Conservation (phyloP, 2,888 invertebrate genomes). For the Platycnemis pennipes region DNA sequence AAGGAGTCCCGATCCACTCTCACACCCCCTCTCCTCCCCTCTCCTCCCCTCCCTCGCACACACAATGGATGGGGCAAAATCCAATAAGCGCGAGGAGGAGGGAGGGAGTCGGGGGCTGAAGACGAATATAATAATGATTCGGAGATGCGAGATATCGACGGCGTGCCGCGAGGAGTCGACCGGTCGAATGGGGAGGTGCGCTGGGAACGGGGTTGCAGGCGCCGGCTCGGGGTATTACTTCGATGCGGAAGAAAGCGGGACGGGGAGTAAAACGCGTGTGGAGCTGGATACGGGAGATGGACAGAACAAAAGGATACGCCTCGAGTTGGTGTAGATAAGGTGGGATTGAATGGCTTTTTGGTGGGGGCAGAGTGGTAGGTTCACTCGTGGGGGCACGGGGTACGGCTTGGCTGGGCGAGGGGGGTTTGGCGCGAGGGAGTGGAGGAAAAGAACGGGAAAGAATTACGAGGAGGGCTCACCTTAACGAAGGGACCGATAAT, state of each 20-base stretch:
- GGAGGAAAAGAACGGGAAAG: background rate
- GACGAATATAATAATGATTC: background rate
- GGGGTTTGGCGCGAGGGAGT: background rate
- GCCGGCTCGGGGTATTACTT: background rate
- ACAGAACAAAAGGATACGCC: background rate
- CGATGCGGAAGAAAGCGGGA: background rate
- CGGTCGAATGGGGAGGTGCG: background rate
- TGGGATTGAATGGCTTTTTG: background rate
- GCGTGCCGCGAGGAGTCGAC: background rate
- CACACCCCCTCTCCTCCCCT: too few relatives aligned
- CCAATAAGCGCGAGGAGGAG: background rate
- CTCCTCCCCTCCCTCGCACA: too few relatives aligned
- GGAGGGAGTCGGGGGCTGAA: background rate
- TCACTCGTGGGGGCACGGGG: background rate
- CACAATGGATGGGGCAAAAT: background rate
- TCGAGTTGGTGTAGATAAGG: background rate
- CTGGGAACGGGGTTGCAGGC: background rate
- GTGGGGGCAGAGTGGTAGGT: too few relatives aligned
- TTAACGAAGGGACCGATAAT: slow-evolving; percentile 45
- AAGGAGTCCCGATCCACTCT: background rate
- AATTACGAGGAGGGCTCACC: background rate
- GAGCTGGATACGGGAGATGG: background rate
- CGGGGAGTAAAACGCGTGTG: background rate
- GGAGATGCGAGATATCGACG: slow-evolving; percentile 4
- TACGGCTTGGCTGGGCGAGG: background rate